Percentiles rank a stretch among this genome's conserved stretches.
phyloP scores from a whole-genome alignment of 2,113 vertebrate genomes.

The Piaya cayana region DNA sequence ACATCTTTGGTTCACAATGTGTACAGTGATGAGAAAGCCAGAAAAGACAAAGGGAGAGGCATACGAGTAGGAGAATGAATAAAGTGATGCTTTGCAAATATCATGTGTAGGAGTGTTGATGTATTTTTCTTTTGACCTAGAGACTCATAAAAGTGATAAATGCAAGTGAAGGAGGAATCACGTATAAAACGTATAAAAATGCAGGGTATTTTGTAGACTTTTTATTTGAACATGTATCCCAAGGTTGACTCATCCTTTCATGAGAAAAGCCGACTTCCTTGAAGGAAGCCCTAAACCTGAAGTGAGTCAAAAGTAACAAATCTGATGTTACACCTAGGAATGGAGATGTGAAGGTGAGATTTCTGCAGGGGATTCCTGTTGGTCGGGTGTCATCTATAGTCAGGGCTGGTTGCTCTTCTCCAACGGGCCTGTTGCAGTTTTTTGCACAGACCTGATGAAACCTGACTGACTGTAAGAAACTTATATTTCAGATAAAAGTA shows the following conservation, averaged over 20 bases:
- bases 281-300: not conserved
- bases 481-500: not conserved
- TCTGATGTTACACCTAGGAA: not conserved
- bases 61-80: not conserved
- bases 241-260: not conserved
- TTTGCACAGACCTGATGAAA: not conserved
- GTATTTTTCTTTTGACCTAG: not conserved
- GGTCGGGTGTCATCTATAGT: too few relatives aligned
- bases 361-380: not conserved
- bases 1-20: not conserved
- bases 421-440: not conserved
- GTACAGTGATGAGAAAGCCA: not conserved
- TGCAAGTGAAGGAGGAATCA: not conserved
- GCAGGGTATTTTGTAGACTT: not conserved
- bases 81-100: slow-evolving; percentile 11
- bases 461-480: not conserved
- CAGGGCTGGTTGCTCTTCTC: not conserved
- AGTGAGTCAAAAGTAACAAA: not conserved
- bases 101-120: not conserved
- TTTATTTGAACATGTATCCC: not conserved
- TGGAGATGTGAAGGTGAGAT: not conserved
- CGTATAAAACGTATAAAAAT: not conserved
- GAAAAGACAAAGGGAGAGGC: not conserved
- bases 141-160: not conserved
- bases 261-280: not conserved